Conservation (phyloP, 2,113 vertebrate genomes). For the Hipposideros armiger region DNA sequence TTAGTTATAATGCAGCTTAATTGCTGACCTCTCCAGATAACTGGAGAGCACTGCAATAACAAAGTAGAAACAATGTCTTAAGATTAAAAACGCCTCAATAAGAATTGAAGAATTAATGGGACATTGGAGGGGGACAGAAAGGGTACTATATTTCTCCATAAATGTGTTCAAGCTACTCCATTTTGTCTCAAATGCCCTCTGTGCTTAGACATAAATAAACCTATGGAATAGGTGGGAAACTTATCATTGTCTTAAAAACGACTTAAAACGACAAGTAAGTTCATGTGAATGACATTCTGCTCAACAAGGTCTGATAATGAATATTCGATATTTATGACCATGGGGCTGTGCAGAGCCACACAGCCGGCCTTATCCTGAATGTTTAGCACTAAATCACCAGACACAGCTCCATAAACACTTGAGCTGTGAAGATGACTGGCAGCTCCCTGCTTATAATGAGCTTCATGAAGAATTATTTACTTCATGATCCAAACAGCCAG, state of each 20-base stretch:
- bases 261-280: background rate
- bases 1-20: background rate
- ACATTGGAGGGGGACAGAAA: background rate
- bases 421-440: background rate
- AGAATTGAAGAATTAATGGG: background rate
- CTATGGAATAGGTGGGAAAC: background rate
- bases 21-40: background rate
- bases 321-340: background rate
- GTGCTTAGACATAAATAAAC: constrained; percentile 18
- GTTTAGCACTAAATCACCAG: background rate
- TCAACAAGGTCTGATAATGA: background rate
- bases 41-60: background rate
- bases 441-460: background rate
- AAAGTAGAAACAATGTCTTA: background rate
- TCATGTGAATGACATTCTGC: constrained; percentile 17
- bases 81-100: background rate
- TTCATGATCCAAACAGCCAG: background rate
- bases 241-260: constrained; percentile 1
- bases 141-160: background rate
- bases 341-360: too few species aligned
- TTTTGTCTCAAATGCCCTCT: constrained; percentile 27
- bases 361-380: background rate
- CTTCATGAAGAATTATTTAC: background rate
- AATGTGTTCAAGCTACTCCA: background rate
- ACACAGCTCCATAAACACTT: background rate